These are phyloP conservation scores for Daptonema setosum DNA, from an alignment of 2,888 invertebrate genomes.

Conservation along the genomic window DNA sequence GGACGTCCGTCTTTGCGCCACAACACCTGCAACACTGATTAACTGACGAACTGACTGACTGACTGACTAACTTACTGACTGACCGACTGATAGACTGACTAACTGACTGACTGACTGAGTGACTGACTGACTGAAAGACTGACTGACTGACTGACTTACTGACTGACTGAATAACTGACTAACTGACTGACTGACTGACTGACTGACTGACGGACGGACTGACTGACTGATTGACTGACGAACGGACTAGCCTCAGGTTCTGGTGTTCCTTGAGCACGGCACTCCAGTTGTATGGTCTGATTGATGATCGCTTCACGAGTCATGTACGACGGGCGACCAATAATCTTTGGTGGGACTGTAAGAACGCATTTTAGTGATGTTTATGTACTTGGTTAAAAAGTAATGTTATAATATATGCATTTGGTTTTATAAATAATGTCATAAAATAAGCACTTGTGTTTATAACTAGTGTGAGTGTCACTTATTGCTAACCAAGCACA, in stretches of 20 bases:
- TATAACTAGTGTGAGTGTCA: no score
- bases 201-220: no score
- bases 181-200: no score
- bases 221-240: no score
- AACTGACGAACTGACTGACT: no score
- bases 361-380: slow-evolving; percentile 13
- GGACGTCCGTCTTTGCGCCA: slow-evolving; percentile 20
- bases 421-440: slow-evolving; percentile 8
- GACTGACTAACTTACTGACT: no score
- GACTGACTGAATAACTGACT: no score
- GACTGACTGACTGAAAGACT: no score
- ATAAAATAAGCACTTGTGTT: neutral
- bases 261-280: slow-evolving; percentile 28
- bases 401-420: neutral
- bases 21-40: slow-evolving; percentile 7
- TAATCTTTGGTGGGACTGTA: slow-evolving; percentile 36
- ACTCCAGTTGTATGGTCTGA: slow-evolving; percentile 29
- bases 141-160: no score
- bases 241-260: slow-evolving; percentile 16
- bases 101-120: no score
- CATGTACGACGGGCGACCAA: slow-evolving; percentile 16
- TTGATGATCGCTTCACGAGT: slow-evolving; percentile 26
- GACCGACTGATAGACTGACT: no score
- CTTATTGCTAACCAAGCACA: slow-evolving; percentile 27
- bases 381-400: no score